These are phyloP conservation scores for Bombylius major DNA, from an alignment of 2,888 invertebrate species.

Conservation along the genomic window DNA sequence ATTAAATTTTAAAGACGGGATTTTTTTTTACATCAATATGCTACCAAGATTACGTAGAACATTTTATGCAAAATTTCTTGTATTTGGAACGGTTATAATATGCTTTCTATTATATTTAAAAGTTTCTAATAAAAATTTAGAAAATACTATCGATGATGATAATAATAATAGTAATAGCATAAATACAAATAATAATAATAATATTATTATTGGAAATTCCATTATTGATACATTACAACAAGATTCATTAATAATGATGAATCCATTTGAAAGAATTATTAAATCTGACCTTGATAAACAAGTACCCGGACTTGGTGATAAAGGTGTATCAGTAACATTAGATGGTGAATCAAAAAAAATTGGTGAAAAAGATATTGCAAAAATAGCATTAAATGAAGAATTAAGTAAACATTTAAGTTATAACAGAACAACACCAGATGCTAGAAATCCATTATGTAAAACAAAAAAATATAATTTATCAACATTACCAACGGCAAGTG, in stretches of 20 bases:
- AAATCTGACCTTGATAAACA: slow-evolving; percentile 50
- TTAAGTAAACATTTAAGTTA: slow-evolving; percentile 79
- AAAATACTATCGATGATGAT: not conserved
- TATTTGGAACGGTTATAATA: slow-evolving; percentile 27
- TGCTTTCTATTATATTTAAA: slow-evolving; percentile 32
- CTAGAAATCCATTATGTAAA: slow-evolving; percentile 30
- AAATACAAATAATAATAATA: not conserved
- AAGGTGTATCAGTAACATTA: slow-evolving; percentile 54
- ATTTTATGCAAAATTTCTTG: slow-evolving; percentile 32
- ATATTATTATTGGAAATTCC: not conserved
- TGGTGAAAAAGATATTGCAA: slow-evolving; percentile 61
- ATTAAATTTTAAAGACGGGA: too few relatives aligned
- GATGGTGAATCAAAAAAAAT: slow-evolving; percentile 48
- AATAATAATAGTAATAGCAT: not conserved
- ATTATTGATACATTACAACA: not conserved
- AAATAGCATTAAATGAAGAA: slow-evolving; percentile 77
- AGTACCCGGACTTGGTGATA: slow-evolving; percentile 56
- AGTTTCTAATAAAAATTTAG: slow-evolving; percentile 16
- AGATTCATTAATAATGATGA: not conserved
- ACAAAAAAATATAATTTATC: slow-evolving; percentile 42
- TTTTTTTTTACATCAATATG: slow-evolving; percentile 20
- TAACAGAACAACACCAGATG: slow-evolving; percentile 49
- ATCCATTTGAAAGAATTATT: not conserved
- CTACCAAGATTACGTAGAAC: slow-evolving; percentile 32
- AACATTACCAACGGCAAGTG: slow-evolving; percentile 57